These are phyloP conservation scores for Zaprionus bogoriensis DNA, from an alignment of 2,888 invertebrate species.

Conservation along the genomic window DNA sequence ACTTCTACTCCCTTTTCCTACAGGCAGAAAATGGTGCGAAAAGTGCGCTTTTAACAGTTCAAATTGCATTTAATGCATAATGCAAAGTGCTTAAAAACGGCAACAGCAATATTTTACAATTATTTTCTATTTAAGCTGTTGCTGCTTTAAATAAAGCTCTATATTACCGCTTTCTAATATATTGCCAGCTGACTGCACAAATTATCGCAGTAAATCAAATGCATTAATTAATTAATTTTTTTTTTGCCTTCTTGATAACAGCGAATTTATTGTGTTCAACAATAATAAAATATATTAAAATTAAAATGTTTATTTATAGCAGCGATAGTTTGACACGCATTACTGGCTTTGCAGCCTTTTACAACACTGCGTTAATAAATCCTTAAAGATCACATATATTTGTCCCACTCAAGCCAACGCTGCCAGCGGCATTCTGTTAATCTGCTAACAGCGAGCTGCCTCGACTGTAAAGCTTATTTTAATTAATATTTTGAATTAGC, in stretches of 20 bases:
- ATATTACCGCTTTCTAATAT: not conserved
- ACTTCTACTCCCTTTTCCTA: too few species aligned
- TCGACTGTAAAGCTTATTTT: too few species aligned
- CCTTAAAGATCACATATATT: not conserved
- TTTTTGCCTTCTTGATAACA: too few species aligned
- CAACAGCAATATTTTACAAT: slow-evolving; percentile 17
- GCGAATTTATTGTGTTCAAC: too few species aligned
- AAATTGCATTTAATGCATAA: slow-evolving; percentile 57
- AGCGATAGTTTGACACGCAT: too few species aligned
- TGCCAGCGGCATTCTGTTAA: not conserved
- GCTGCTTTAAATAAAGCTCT: not conserved
- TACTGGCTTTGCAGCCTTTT: too few species aligned
- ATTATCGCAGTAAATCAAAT: not conserved
- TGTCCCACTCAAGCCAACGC: not conserved
- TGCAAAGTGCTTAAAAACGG: slow-evolving; percentile 34
- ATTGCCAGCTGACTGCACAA: not conserved
- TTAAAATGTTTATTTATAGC: not conserved
- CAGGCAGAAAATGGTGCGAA: slow-evolving; percentile 30
- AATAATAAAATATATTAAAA: not conserved
- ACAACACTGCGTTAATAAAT: too few species aligned
- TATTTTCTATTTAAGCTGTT: slow-evolving; percentile 14
- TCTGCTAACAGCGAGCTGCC: not conserved
- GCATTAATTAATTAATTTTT: not conserved
- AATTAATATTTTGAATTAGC: not conserved
- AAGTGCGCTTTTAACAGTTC: slow-evolving; percentile 56